Conservation (phyloP, 2,888 invertebrate genomes). For the Pachycephus smyrnensis region DNA sequence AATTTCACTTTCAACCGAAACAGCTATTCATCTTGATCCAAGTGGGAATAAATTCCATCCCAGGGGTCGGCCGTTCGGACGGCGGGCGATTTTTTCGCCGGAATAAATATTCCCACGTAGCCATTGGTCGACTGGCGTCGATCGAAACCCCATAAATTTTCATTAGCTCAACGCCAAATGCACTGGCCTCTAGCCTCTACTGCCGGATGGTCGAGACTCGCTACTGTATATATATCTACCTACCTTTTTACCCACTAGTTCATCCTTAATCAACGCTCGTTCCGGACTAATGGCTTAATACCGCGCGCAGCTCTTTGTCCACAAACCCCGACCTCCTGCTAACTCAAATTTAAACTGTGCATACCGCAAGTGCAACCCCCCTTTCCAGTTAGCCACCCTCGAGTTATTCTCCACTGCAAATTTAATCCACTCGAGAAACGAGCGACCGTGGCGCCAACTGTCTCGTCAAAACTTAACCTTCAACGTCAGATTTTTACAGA, state of each 20-base stretch:
- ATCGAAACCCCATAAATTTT: slow-evolving; percentile 38
- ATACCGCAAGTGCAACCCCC: slow-evolving; percentile 13
- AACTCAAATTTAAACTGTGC: slow-evolving; percentile 53
- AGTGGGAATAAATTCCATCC: neutral
- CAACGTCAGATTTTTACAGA: neutral
- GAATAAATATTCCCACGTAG: slow-evolving; percentile 17
- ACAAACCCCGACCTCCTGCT: slow-evolving; percentile 38
- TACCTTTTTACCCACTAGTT: neutral
- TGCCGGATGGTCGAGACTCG: neutral
- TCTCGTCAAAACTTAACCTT: neutral
- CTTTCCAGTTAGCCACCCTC: neutral
- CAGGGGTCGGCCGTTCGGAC: neutral
- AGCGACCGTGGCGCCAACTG: neutral
- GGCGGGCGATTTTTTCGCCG: neutral
- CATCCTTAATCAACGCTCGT: slow-evolving; percentile 53
- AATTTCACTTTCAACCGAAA: neutral
- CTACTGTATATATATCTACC: neutral
- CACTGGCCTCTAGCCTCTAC: neutral
- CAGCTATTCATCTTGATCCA: neutral
- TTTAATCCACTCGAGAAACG: neutral
- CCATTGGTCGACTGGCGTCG: slow-evolving; percentile 30
- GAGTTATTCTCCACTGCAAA: neutral
- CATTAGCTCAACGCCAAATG: slow-evolving; percentile 26
- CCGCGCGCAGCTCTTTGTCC: slow-evolving; percentile 49
- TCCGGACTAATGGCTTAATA: slow-evolving; percentile 55